phyloP scores from a whole-genome alignment of 2,797 vertebrate species.

The Anguilla obscura region DNA sequence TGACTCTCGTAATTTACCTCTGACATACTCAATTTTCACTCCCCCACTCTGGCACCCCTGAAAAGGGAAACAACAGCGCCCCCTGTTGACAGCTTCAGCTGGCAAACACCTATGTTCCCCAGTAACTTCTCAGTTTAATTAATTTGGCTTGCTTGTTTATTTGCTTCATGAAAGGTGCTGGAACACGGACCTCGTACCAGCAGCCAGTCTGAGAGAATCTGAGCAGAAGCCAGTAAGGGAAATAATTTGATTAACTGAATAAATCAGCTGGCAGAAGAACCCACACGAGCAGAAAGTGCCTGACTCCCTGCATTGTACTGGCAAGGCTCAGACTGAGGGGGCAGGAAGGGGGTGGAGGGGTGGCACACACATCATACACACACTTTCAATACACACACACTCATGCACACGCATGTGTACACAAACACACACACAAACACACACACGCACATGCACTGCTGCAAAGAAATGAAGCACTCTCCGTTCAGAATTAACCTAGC shows the following conservation, averaged over 20 bases:
- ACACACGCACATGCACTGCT: neutral
- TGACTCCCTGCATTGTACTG: neutral
- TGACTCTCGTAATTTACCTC: neutral
- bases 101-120: neutral
- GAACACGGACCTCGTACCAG: neutral
- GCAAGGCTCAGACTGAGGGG: neutral
- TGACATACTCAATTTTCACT: neutral
- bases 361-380: neutral
- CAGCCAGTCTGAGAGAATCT: neutral
- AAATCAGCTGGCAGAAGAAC: constrained; percentile 7
- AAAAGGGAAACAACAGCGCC: constrained; percentile 1
- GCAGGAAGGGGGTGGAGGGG: neutral
- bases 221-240: neutral
- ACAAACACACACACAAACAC: neutral
- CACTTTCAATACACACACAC: neutral
- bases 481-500: neutral
- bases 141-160: neutral
- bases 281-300: neutral
- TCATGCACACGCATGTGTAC: neutral
- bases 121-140: neutral
- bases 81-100: neutral
- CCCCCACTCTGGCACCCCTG: neutral
- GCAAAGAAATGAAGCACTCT: neutral
- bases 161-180: neutral
- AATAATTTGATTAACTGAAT: constrained; percentile 13